Evolutionary conservation across 2,888 invertebrate species (phyloP), one percentile per base, ranked within the genome.

Genomic region (Leptinotarsa haldemani): DNA sequence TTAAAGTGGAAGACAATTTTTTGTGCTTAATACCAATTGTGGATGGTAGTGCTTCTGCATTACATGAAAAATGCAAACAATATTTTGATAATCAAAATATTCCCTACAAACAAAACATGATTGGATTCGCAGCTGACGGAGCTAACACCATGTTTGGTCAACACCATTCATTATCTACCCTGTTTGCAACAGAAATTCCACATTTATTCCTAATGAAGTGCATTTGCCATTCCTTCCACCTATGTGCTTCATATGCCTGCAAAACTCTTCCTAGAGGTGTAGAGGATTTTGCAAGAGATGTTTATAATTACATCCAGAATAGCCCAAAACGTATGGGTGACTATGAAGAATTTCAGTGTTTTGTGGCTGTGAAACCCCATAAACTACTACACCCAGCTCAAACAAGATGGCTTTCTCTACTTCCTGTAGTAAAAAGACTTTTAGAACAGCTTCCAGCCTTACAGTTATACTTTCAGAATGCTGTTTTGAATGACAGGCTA

Each of bases 401-500:
- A 48, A 48, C 48, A 48, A 48, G 48, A 48, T 48, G 16, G 48
- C 48, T 48, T 13, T 48, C 48, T 48, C 48, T 48, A 48, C 48
- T 48, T 48, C 48, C 48, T 48, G 48, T 48, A 16, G 48, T 48
- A 13, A 48, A 48, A 48, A 15, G 48, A 16, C 52, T n/a, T 52
- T n/a, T 52, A 52, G 52, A 52, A 52, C 52, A 52, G 7, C 15
- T 52, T n/a, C n/a, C 52, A 52, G 52, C 52, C 7, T 52, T 52
- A n/a, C 7, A 52, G n/a, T n/a, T 52, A 52, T 52, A 52, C n/a
- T 52, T 52, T n/a, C 52, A 52, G n/a, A 52, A n/a, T 52, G 15
- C 52, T 52, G 52, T 52, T 15, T 52, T 52, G n/a, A 52, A 15
- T 52, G 52, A 52, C 52, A 52, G 52, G n/a, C n/a, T 52, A n/a